A percentile compares a stretch with the other conserved stretches of the same genome.
Conservation (phyloP, 2,797 vertebrate species). For the Pangasius mekongensis region DNA sequence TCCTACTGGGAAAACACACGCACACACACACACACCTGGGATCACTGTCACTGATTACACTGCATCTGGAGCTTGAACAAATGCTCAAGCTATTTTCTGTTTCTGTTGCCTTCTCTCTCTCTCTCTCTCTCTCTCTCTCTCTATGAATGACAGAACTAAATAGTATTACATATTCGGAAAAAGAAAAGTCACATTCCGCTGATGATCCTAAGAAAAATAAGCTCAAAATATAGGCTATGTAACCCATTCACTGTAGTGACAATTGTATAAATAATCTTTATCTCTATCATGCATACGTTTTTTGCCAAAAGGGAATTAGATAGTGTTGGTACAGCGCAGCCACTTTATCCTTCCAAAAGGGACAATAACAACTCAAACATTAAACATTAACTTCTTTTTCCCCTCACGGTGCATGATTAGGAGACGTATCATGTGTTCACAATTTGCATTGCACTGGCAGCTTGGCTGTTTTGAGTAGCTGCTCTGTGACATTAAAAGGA, state of each 20-base stretch:
- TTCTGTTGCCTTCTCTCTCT: conserved; percentile 61
- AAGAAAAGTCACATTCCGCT: not conserved
- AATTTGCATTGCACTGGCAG: conserved; percentile 15
- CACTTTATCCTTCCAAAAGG: conserved; percentile 13
- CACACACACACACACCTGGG: conserved; percentile 56
- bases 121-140: not conserved
- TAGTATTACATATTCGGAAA: not conserved
- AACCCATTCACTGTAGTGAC: not conserved
- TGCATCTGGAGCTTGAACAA: conserved; percentile 68
- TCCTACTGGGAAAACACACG: conserved; percentile 16
- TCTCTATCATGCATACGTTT: not conserved
- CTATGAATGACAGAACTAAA: not conserved
- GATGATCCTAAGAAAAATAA: not conserved
- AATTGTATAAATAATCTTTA: not conserved
- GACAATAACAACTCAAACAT: conserved; percentile 33
- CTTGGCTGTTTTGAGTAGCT: not conserved
- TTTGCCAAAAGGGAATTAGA: not conserved
- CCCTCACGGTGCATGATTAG: conserved; percentile 12
- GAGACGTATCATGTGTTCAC: conserved; percentile 19
- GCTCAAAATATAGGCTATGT: not conserved
- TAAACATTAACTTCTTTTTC: conserved; percentile 42
- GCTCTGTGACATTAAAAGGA: conserved; percentile 12
- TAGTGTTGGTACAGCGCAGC: not conserved
- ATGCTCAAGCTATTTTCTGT: conserved; percentile 42
- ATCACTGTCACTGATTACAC: conserved; percentile 72